Evolutionary conservation across 2,113 vertebrate species (phyloP).

Genomic region (Percina caprodes): DNA sequence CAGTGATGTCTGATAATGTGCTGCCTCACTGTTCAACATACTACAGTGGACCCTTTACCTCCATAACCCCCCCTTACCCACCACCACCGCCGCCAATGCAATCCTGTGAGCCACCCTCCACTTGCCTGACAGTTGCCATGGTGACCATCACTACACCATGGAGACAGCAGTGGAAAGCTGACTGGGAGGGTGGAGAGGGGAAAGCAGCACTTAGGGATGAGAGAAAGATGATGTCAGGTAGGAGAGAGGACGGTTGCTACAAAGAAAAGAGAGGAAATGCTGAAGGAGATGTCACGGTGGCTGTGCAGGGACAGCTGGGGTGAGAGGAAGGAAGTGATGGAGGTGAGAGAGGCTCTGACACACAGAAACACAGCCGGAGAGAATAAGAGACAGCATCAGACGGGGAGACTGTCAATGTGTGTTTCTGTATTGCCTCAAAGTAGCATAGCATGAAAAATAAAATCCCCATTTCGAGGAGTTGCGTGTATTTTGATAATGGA

Average conservation of each 20-base stretch:
- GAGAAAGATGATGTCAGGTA: slow-evolving; percentile 64
- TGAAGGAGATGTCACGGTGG: slow-evolving; percentile 54
- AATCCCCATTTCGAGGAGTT: slow-evolving; percentile 22
- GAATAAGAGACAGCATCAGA: slow-evolving; percentile 28
- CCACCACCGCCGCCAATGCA: slow-evolving; percentile 3
- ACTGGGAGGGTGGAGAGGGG: slow-evolving; percentile 62
- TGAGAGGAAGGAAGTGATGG: slow-evolving; percentile 37
- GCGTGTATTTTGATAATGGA: slow-evolving; percentile 53
- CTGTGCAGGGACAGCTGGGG: slow-evolving; percentile 26
- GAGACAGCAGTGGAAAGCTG: slow-evolving; percentile 67
- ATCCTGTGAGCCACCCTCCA: slow-evolving; percentile 63
- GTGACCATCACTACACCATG: slow-evolving; percentile 73
- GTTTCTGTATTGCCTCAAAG: slow-evolving; percentile 10
- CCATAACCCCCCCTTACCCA: slow-evolving; percentile 8
- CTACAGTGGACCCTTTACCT: slow-evolving; percentile 47
- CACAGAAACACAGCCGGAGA: slow-evolving; percentile 8
- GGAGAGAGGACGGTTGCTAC: slow-evolving; percentile 15
- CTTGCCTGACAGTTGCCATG: slow-evolving; percentile 77
- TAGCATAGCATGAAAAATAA: slow-evolving; percentile 18
- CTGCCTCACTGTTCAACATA: slow-evolving; percentile 34
- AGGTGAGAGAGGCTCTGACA: slow-evolving; percentile 36
- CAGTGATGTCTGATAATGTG: slow-evolving; percentile 28
- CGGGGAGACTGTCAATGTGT: not conserved
- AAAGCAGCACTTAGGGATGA: slow-evolving; percentile 70
- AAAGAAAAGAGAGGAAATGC: slow-evolving; percentile 38